Evolutionary conservation across 2,888 invertebrate species (phyloP).

Genomic region (Oscheius myriophilus): DNA sequence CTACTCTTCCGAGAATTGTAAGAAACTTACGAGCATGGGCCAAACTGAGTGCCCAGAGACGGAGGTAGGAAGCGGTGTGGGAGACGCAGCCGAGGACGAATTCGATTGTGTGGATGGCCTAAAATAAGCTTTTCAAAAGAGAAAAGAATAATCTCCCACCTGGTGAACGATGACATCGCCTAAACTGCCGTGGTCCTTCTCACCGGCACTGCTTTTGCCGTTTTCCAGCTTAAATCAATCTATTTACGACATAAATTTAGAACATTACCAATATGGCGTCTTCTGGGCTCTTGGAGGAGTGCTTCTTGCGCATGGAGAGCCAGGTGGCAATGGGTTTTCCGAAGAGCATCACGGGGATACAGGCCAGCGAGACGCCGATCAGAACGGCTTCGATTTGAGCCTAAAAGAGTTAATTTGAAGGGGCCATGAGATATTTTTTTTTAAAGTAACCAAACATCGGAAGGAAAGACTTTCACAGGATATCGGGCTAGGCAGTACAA

Average conservation of each 20-base stretch:
- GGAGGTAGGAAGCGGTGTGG: constrained; percentile 96
- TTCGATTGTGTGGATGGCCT: constrained; percentile 95
- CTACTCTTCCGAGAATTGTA: no score
- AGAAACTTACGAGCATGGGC: constrained; percentile 90
- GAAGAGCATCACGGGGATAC: constrained; percentile 68
- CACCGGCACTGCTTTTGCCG: neutral
- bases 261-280: constrained; percentile 1
- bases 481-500: no score
- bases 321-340: constrained; percentile 62
- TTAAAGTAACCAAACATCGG: no score
- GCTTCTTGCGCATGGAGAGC: constrained; percentile 5
- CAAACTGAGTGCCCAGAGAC: constrained; percentile 95
- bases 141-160: neutral
- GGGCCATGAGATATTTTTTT: neutral
- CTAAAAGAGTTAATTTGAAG: constrained; percentile 33
- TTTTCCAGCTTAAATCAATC: constrained; percentile 9
- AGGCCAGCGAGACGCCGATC: constrained; percentile 65
- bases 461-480: constrained; percentile 4
- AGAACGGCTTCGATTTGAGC: constrained; percentile 68
- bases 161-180: constrained; percentile 34
- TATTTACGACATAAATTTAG: neutral
- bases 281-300: neutral
- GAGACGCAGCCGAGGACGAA: constrained; percentile 96
- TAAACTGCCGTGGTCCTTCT: constrained; percentile 10
- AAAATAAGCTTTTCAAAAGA: neutral